Conservation (phyloP, 1,140 invertebrate genomes). For the Caenorhabditis tropicalis region DNA sequence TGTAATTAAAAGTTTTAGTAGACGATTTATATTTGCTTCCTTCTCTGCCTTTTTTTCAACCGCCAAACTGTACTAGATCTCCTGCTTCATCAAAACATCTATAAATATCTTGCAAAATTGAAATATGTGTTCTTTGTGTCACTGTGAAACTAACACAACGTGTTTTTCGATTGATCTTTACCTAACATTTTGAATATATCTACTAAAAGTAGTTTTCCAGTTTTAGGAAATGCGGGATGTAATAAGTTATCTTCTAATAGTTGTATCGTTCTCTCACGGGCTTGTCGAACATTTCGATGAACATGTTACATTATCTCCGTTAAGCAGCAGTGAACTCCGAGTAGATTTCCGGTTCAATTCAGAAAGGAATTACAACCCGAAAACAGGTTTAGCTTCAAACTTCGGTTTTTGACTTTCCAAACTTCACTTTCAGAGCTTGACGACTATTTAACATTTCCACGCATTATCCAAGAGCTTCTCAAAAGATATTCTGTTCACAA, state of each 20-base stretch:
- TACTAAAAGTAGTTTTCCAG: neutral
- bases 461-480: conserved; percentile 14
- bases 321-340: neutral
- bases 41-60: neutral
- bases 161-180: neutral
- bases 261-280: neutral
- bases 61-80: neutral
- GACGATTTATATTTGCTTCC: neutral
- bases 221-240: conserved; percentile 16
- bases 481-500: neutral
- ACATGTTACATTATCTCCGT: neutral
- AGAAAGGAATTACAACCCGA: neutral
- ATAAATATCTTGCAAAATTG: neutral
- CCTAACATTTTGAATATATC: neutral
- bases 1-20: neutral
- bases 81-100: neutral
- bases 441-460: neutral
- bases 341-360: conserved; percentile 1
- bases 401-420: neutral
- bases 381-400: conserved; percentile 15
- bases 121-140: neutral
- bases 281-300: conserved; percentile 9
- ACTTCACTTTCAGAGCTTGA: neutral
- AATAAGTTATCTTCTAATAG: neutral
- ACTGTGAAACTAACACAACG: neutral